Percentiles rank a stretch among this genome's conserved stretches.
These are phyloP conservation scores for Jordanella pulchra DNA, from an alignment of 2,797 vertebrate species.

Conservation along the genomic window DNA sequence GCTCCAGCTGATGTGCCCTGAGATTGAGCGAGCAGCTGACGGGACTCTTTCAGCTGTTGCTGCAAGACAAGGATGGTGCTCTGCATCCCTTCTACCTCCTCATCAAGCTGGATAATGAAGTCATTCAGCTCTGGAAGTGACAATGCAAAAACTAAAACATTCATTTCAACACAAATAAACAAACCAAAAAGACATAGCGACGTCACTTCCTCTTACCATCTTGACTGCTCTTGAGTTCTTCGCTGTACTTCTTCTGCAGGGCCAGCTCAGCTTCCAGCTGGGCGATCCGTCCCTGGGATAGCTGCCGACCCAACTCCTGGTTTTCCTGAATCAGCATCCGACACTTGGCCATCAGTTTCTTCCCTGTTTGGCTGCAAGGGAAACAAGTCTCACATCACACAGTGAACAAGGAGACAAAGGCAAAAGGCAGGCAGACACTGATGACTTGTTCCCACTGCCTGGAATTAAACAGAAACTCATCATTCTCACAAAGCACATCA, in stretches of 20 bases:
- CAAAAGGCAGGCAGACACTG: slow-evolving; percentile 41
- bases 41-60: slow-evolving; percentile 92
- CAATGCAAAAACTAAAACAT: slow-evolving; percentile 10
- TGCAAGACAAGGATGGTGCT: slow-evolving; percentile 96
- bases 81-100: slow-evolving; percentile 99
- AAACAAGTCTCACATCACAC: slow-evolving; percentile 98
- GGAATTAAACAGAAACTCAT: slow-evolving; percentile 26
- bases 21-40: slow-evolving; percentile 77
- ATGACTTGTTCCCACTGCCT: slow-evolving; percentile 24
- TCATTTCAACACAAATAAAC: background rate
- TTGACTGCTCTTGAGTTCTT: slow-evolving; percentile 99
- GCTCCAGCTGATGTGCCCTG: slow-evolving; percentile 74
- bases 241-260: slow-evolving; percentile 99
- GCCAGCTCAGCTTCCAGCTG: slow-evolving; percentile 99
- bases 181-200: background rate
- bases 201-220: slow-evolving; percentile 85
- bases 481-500: background rate
- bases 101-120: slow-evolving; percentile 97
- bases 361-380: slow-evolving; percentile 99
- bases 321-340: slow-evolving; percentile 99
- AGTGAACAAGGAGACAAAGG: slow-evolving; percentile 79
- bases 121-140: slow-evolving; percentile 88
- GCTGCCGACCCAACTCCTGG: slow-evolving; percentile 98
- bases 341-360: slow-evolving; percentile 99
- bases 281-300: slow-evolving; percentile 98